Evolutionary conservation across 1,140 invertebrate species (phyloP).

Genomic region (Drosophila bocqueti): DNA sequence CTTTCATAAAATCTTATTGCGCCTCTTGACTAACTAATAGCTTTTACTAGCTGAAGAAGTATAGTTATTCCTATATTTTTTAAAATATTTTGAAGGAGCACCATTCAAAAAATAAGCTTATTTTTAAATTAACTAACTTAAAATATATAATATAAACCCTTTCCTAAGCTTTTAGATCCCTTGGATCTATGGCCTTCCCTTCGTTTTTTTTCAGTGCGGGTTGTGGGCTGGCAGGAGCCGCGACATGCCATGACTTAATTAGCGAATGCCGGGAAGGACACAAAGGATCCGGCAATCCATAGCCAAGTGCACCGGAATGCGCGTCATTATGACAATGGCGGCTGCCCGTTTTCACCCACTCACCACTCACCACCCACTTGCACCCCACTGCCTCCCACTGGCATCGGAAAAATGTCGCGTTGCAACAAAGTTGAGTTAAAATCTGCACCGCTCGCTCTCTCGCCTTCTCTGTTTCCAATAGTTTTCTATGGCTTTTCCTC

Average conservation of each 20-base stretch:
- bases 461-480: slow-evolving; percentile 33
- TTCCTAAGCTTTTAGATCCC: too few species aligned
- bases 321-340: slow-evolving; percentile 73
- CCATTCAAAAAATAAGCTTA: too few species aligned
- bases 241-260: slow-evolving; percentile 61
- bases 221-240: not conserved
- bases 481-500: slow-evolving; percentile 42
- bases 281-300: slow-evolving; percentile 62
- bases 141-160: too few species aligned
- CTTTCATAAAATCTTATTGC: not conserved
- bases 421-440: slow-evolving; percentile 74
- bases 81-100: too few species aligned
- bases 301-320: slow-evolving; percentile 68
- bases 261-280: slow-evolving; percentile 43
- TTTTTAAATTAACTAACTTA: too few species aligned
- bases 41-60: too few species aligned
- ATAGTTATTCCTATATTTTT: too few species aligned
- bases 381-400: not conserved
- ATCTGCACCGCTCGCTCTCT: slow-evolving; percentile 20
- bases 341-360: slow-evolving; percentile 7
- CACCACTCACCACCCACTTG: not conserved
- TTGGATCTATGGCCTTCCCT: too few species aligned
- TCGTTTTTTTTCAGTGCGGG: slow-evolving; percentile 12
- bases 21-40: not conserved
- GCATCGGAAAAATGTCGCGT: slow-evolving; percentile 50